Conservation (phyloP, 2,797 vertebrate genomes). For the Saxicola maurus region DNA sequence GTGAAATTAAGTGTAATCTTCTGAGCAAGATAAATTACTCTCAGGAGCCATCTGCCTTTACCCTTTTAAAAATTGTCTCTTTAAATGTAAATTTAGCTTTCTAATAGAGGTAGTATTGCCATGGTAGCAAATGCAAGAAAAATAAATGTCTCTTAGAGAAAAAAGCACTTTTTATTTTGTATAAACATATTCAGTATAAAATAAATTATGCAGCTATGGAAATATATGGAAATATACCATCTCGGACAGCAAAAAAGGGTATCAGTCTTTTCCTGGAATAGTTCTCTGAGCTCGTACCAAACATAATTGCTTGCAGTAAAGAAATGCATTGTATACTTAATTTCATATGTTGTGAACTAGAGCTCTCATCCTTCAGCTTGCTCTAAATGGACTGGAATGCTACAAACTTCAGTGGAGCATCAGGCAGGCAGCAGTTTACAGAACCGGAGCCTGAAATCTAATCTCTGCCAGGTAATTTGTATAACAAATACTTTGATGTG, state of each 20-base stretch:
- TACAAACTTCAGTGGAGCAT: not conserved
- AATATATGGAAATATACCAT: not conserved
- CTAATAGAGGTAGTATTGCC: constrained; percentile 31
- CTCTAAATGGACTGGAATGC: constrained; percentile 2
- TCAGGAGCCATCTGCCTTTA: constrained; percentile 19
- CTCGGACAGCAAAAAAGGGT: not conserved
- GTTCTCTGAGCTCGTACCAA: not conserved
- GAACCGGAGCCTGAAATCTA: not conserved
- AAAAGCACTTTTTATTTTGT: not conserved
- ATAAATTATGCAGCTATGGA: not conserved
- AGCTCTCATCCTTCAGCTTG: not conserved
- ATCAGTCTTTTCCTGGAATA: not conserved
- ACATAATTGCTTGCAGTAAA: not conserved
- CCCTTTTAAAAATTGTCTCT: constrained; percentile 11
- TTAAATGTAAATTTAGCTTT: constrained; percentile 59
- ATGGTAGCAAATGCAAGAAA: constrained; percentile 40
- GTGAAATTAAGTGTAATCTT: not conserved
- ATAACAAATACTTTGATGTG: not conserved
- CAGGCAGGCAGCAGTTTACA: constrained; percentile 1
- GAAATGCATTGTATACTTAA: not conserved
- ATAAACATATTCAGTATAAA: not conserved
- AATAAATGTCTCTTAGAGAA: constrained; percentile 3
- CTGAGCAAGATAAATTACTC: constrained; percentile 21
- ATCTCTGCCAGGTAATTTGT: not conserved
- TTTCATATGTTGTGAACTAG: not conserved